Conservation (phyloP, 35 echinoderm and acorn worm genomes). For the Acanthaster planci region DNA sequence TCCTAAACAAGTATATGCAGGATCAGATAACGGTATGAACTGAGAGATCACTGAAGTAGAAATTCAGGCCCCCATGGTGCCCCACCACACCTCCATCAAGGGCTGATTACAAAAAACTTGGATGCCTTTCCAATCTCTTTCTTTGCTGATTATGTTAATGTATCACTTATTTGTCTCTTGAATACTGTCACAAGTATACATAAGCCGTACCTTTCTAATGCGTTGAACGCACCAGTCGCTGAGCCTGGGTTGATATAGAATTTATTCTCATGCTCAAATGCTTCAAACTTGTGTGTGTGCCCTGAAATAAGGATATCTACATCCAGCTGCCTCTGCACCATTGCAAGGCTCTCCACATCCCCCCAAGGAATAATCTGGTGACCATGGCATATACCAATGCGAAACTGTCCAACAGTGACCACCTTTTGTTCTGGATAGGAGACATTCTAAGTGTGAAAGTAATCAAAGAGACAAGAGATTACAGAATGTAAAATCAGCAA, state of each 20-base stretch:
- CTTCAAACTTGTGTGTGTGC: slow-evolving; percentile 99
- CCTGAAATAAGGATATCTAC: slow-evolving; percentile 98
- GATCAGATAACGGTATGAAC: too few relatives aligned
- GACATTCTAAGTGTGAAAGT: slow-evolving; percentile 69
- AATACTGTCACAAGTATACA: too few relatives aligned
- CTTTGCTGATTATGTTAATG: too few relatives aligned
- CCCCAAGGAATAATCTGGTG: slow-evolving; percentile 98
- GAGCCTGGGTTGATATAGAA: slow-evolving; percentile 99
- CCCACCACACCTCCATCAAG: too few relatives aligned
- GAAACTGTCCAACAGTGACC: slow-evolving; percentile 97
- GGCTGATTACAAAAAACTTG: too few relatives aligned
- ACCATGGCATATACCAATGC: slow-evolving; percentile 95
- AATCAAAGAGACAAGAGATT: background rate
- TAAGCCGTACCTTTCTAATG: slow-evolving; percentile 76
- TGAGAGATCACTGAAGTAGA: too few relatives aligned
- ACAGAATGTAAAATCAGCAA: too few relatives aligned
- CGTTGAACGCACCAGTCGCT: slow-evolving; percentile 91
- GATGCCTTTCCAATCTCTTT: too few relatives aligned
- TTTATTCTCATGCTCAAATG: slow-evolving; percentile 97
- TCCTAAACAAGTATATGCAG: too few relatives aligned
- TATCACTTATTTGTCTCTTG: too few relatives aligned
- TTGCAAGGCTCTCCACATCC: slow-evolving; percentile 88
- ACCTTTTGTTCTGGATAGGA: slow-evolving; percentile 98
- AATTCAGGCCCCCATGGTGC: too few relatives aligned
- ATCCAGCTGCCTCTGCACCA: slow-evolving; percentile 95